A percentile compares a stretch with the other conserved stretches of the same genome.
Evolutionary conservation across 2,797 vertebrate genomes (phyloP).

Genomic region (Anguilla anguilla): DNA sequence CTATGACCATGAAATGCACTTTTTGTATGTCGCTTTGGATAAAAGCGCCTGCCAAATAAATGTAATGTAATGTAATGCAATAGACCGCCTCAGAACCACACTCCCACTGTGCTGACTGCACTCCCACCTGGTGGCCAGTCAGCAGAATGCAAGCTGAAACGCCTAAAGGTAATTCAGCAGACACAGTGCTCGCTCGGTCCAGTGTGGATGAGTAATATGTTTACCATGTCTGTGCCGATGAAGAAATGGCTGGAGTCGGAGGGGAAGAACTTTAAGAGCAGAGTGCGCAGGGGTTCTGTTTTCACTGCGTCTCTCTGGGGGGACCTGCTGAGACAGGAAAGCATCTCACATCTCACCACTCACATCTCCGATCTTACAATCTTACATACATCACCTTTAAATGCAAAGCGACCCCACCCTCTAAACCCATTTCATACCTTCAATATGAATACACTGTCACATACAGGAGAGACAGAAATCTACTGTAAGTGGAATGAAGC

Average conservation of each 20-base stretch:
- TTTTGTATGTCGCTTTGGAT: too few relatives aligned
- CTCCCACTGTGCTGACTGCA: background rate
- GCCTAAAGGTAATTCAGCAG: background rate
- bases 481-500: background rate
- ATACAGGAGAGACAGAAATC: background rate
- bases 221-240: constrained; percentile 88
- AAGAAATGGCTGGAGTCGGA: constrained; percentile 87
- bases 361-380: background rate
- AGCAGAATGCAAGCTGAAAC: background rate
- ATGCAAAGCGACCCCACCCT: too few relatives aligned
- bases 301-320: constrained; percentile 42
- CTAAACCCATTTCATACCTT: background rate
- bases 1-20: too few relatives aligned
- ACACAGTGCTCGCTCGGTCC: background rate
- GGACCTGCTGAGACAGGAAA: constrained; percentile 31
- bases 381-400: background rate
- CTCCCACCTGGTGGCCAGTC: background rate
- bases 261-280: constrained; percentile 84
- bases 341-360: background rate
- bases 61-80: too few relatives aligned
- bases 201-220: constrained; percentile 43
- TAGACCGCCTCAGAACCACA: too few relatives aligned
- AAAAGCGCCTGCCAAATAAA: too few relatives aligned
- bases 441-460: background rate
- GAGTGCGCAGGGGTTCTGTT: constrained; percentile 64